A percentile compares a stretch with the other conserved stretches of the same genome.
Conservation (phyloP, 2,797 vertebrate species). For the Danio albolineatus region DNA sequence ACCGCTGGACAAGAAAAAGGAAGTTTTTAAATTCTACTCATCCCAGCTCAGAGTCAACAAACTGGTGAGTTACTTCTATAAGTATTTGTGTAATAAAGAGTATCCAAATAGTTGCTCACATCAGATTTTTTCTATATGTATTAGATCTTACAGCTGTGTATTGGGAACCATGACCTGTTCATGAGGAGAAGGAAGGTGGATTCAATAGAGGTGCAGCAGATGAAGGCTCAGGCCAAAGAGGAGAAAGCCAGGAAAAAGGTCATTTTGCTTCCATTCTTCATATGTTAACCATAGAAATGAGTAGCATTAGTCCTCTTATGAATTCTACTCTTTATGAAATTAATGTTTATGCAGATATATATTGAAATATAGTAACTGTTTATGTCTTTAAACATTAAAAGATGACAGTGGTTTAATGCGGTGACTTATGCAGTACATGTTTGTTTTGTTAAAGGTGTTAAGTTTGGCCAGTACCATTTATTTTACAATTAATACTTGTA, state of each 20-base stretch:
- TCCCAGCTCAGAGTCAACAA: conserved; percentile 92
- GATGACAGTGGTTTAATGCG: neutral
- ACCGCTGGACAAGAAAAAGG: conserved; percentile 92
- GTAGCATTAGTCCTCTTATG: neutral
- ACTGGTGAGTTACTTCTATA: conserved; percentile 77
- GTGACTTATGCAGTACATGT: neutral
- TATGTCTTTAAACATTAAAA: neutral
- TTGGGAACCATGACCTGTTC: conserved; percentile 92
- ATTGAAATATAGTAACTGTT: conserved; percentile 2
- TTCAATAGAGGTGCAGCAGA: conserved; percentile 92
- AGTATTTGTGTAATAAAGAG: neutral
- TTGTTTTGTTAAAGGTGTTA: neutral
- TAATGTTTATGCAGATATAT: neutral
- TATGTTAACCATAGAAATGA: neutral
- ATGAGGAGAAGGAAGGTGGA: conserved; percentile 94
- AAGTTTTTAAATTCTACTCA: conserved; percentile 94
- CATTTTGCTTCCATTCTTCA: neutral
- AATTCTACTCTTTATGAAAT: neutral
- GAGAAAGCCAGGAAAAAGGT: conserved; percentile 96
- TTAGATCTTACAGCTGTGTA: conserved; percentile 89
- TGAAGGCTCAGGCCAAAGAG: conserved; percentile 93
- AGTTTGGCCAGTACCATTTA: neutral
- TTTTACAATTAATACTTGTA: neutral
- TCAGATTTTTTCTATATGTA: neutral
- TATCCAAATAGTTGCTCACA: neutral